phyloP scores from a whole-genome alignment of 2,113 vertebrate species.

The Apodemus sylvaticus region DNA sequence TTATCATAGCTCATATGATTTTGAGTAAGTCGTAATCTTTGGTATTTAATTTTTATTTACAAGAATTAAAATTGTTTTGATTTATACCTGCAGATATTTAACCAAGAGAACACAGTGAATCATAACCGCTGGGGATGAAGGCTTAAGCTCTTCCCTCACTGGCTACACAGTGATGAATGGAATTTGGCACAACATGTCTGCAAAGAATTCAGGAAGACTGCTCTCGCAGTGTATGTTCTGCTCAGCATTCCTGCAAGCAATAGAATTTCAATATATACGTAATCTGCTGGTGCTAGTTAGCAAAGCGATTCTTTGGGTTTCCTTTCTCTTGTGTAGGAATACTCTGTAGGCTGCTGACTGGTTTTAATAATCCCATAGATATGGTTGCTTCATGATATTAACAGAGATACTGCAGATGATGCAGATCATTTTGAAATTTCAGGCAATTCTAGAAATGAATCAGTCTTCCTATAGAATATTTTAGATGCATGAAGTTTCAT shows the following conservation, averaged over 20 bases:
- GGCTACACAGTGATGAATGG: slow-evolving; percentile 3
- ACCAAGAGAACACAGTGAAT: slow-evolving; percentile 39
- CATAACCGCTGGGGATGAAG: background rate
- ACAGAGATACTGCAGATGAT: background rate
- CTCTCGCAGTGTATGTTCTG: background rate
- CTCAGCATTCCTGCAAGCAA: slow-evolving; percentile 61
- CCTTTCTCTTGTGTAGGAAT: background rate
- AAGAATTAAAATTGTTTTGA: background rate
- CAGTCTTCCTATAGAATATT: background rate
- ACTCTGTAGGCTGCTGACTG: background rate
- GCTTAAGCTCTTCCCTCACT: background rate
- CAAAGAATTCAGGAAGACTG: background rate
- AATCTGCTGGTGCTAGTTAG: background rate
- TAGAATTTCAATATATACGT: background rate
- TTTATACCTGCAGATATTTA: slow-evolving; percentile 43
- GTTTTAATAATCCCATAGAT: background rate
- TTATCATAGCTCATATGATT: slow-evolving; percentile 25
- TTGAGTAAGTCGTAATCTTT: slow-evolving; percentile 4
- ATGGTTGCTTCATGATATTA: background rate
- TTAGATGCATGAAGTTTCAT: background rate
- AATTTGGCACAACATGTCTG: slow-evolving; percentile 35
- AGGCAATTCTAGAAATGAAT: background rate
- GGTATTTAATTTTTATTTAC: slow-evolving; percentile 62
- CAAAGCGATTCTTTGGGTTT: background rate
- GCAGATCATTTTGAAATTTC: slow-evolving; percentile 25